Evolutionary conservation across 2,797 vertebrate species (phyloP).

Genomic region (Syndactyla subalaris): DNA sequence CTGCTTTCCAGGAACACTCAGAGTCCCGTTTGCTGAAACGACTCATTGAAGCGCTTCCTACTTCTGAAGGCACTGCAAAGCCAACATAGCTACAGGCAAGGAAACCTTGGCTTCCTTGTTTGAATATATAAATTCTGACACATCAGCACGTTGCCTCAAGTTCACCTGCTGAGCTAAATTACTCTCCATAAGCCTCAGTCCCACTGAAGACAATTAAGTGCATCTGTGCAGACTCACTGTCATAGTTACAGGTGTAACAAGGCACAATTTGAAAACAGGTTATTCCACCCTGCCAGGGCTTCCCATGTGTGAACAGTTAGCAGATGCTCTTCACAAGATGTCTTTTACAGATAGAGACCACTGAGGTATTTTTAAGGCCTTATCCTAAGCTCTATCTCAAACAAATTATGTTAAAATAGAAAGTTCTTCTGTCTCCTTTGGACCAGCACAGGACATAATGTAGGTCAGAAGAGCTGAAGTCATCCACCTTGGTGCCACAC

Average conservation of each 20-base stretch:
- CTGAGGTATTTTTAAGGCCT: not conserved
- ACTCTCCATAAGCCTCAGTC: not conserved
- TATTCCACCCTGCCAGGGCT: not conserved
- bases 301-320: not conserved
- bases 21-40: rapidly evolving
- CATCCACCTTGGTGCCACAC: not conserved
- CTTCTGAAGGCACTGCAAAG: rapidly evolving
- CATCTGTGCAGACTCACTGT: not conserved
- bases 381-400: not conserved
- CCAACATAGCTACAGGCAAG: not conserved
- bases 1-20: rapidly evolving
- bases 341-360: not conserved
- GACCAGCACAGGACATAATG: not conserved
- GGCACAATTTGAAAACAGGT: not conserved
- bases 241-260: not conserved
- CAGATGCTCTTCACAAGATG: not conserved
- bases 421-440: not conserved
- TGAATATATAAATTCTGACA: not conserved
- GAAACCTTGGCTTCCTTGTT: rapidly evolving
- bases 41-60: not conserved
- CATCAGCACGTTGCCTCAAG: not conserved
- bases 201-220: not conserved
- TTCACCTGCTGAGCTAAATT: not conserved
- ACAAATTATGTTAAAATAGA: not conserved
- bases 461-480: not conserved